These are phyloP conservation scores for Esperia sulphurella DNA, from an alignment of 2,888 invertebrate genomes.

Conservation along the genomic window DNA sequence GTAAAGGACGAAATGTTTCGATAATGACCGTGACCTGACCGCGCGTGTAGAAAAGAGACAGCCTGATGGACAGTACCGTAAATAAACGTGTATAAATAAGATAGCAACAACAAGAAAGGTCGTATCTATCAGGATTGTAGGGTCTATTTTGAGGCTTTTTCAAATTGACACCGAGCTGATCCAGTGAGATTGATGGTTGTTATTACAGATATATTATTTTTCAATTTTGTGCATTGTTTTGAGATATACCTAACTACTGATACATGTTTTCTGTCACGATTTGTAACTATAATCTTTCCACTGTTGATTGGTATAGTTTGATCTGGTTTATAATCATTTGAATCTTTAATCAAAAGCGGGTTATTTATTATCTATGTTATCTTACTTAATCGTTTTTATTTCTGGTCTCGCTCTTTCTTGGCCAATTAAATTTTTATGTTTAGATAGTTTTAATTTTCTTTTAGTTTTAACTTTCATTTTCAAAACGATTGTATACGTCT, in stretches of 20 bases:
- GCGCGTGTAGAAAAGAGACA: not conserved
- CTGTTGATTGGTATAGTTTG: too few relatives aligned
- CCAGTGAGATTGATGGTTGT: not conserved
- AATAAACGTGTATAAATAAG: slow-evolving; percentile 8
- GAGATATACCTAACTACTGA: not conserved
- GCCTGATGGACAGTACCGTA: not conserved
- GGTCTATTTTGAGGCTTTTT: slow-evolving; percentile 2
- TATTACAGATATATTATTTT: not conserved
- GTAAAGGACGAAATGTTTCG: not conserved
- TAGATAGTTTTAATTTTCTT: too few relatives aligned
- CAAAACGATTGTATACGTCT: too few relatives aligned
- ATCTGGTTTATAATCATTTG: too few relatives aligned
- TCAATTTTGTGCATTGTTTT: not conserved
- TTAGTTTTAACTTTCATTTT: too few relatives aligned
- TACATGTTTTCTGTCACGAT: too few relatives aligned
- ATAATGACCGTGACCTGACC: slow-evolving; percentile 3
- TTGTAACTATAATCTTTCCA: too few relatives aligned
- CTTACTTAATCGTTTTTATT: too few relatives aligned
- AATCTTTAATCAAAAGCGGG: too few relatives aligned
- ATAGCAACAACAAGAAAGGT: slow-evolving; percentile 1
- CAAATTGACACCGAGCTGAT: slow-evolving; percentile 1
- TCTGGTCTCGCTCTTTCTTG: too few relatives aligned
- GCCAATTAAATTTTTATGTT: too few relatives aligned
- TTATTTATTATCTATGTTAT: too few relatives aligned
- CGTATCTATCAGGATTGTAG: not conserved